These are phyloP conservation scores for Python bivittatus DNA, from an alignment of 2,113 vertebrate species.

Conservation along the genomic window DNA sequence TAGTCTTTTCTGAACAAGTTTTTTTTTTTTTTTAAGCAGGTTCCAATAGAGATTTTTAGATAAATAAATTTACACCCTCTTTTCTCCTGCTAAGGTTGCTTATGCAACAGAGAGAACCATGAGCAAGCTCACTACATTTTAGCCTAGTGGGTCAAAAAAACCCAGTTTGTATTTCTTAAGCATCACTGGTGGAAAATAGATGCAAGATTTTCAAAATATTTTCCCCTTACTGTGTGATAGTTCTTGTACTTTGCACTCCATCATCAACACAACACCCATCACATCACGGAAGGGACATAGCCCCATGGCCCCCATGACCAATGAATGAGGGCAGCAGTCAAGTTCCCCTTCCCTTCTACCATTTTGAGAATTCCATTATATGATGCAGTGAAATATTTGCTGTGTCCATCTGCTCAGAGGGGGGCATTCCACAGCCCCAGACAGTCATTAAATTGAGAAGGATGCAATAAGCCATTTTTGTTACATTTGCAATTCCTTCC, in stretches of 20 bases:
- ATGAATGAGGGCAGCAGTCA: background rate
- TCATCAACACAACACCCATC: background rate
- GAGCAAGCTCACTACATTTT: background rate
- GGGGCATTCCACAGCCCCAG: conserved; percentile 39
- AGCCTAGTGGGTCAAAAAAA: background rate
- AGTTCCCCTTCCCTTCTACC: background rate
- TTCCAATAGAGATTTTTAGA: background rate
- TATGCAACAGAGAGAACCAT: background rate
- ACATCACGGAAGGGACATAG: background rate
- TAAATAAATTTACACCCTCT: background rate
- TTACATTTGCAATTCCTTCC: conserved; percentile 61
- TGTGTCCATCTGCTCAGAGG: conserved; percentile 61
- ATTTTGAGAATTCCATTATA: conserved; percentile 50
- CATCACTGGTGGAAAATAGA: background rate
- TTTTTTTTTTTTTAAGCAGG: background rate
- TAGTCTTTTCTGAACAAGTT: background rate
- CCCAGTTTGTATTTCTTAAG: background rate
- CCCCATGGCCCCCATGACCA: too few species aligned
- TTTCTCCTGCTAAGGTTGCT: background rate
- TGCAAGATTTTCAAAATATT: background rate
- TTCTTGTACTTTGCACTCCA: background rate
- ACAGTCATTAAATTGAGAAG: conserved; percentile 68
- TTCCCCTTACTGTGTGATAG: background rate
- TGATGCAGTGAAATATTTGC: conserved; percentile 10
- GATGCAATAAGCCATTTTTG: conserved; percentile 65